phyloP scores from a whole-genome alignment of 2,888 invertebrate genomes.

The Glyphotaelius pellucidus region DNA sequence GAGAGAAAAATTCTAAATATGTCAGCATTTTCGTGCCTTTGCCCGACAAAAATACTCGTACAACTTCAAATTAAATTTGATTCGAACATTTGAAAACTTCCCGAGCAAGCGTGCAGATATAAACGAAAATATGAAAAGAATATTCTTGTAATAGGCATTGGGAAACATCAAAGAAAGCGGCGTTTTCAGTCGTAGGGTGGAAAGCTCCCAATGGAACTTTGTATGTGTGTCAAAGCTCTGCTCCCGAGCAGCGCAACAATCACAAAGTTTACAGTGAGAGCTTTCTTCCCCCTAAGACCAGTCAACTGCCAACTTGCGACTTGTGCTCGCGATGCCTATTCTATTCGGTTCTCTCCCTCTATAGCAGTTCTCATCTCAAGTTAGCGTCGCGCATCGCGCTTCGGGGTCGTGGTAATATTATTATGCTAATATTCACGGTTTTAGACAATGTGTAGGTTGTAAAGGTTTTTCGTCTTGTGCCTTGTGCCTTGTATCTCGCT shows the following conservation, averaged over 20 bases:
- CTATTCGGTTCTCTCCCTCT: not conserved
- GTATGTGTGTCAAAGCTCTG: constrained; percentile 40
- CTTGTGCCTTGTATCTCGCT: not conserved
- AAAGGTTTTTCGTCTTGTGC: not conserved
- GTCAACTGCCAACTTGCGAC: constrained; percentile 8
- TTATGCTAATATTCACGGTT: not conserved
- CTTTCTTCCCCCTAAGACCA: constrained; percentile 14
- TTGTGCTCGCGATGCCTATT: constrained; percentile 19
- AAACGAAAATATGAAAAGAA: constrained; percentile 48
- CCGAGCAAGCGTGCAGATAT: not conserved
- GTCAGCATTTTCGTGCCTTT: not conserved
- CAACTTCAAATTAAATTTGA: constrained; percentile 23
- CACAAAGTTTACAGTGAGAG: constrained; percentile 37
- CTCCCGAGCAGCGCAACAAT: constrained; percentile 35
- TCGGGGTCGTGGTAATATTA: not conserved
- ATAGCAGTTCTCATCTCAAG: not conserved
- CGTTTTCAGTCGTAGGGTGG: constrained; percentile 39
- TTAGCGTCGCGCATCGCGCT: not conserved
- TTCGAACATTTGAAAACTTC: not conserved
- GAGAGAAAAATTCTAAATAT: not conserved
- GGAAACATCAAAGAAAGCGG: constrained; percentile 53
- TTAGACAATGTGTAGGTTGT: not conserved
- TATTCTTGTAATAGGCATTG: constrained; percentile 47
- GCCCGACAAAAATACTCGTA: not conserved
- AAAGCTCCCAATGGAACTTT: constrained; percentile 51